Conservation (phyloP, 2,113 vertebrate genomes). For the Tringa solitaria region DNA sequence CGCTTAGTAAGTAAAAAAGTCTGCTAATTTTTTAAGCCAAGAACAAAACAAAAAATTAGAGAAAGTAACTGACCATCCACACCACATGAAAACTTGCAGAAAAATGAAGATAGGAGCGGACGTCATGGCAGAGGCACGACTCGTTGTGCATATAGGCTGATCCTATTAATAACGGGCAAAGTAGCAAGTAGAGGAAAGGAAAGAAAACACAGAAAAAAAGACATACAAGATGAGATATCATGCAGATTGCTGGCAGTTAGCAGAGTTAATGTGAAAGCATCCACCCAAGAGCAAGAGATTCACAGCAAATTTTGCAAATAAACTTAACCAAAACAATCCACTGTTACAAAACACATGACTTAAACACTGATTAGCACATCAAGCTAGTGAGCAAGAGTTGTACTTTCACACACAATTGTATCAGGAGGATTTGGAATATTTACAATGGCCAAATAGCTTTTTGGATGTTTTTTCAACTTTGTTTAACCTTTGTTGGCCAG, state of each 20-base stretch:
- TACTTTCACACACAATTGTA: constrained; percentile 74
- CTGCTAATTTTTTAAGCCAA: constrained; percentile 60
- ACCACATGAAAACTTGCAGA: constrained; percentile 94
- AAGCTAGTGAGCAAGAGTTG: constrained; percentile 69
- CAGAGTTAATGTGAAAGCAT: constrained; percentile 75
- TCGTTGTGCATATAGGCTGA: constrained; percentile 88
- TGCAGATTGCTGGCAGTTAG: constrained; percentile 79
- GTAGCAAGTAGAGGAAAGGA: constrained; percentile 80
- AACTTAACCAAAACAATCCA: constrained; percentile 67
- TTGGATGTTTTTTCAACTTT: not conserved
- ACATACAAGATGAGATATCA: constrained; percentile 81
- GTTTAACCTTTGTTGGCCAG: not conserved
- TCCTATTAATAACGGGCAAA: constrained; percentile 87
- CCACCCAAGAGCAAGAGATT: constrained; percentile 73
- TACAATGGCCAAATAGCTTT: not conserved
- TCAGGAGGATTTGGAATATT: not conserved
- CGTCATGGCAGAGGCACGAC: constrained; percentile 81
- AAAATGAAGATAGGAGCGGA: constrained; percentile 84
- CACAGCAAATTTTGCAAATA: constrained; percentile 66
- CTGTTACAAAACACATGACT: constrained; percentile 52
- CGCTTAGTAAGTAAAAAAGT: constrained; percentile 26
- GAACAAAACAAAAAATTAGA: constrained; percentile 73
- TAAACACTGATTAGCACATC: constrained; percentile 67
- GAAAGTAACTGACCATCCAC: constrained; percentile 92
- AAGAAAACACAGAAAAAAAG: constrained; percentile 81